A percentile compares a stretch with the other conserved stretches of the same genome.
Evolutionary conservation across 2,113 vertebrate genomes (phyloP).

Genomic region (Polypterus bichir): DNA sequence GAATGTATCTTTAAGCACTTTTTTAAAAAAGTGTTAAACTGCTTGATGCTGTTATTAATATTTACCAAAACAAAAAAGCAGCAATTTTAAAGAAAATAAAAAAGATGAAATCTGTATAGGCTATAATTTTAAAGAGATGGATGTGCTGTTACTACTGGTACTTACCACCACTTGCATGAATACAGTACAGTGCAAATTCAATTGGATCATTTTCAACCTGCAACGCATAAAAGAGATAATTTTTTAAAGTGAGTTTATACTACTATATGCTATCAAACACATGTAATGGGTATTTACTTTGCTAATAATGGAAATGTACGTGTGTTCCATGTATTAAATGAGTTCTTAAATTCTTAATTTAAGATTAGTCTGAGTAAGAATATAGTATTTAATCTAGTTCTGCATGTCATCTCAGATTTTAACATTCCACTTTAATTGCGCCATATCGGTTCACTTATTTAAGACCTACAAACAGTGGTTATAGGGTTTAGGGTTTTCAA

Average conservation of each 20-base stretch:
- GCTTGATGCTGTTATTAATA: not conserved
- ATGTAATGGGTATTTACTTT: not conserved
- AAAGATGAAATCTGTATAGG: not conserved
- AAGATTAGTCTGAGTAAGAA: too few species aligned
- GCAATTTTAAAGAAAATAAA: too few species aligned
- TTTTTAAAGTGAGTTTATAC: fast-evolving
- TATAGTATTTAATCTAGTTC: too few species aligned
- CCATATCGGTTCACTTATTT: too few species aligned
- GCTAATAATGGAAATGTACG: not conserved
- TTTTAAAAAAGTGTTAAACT: too few species aligned
- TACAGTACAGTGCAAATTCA: slow-evolving; percentile 78
- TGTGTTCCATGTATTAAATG: not conserved
- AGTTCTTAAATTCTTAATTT: too few species aligned
- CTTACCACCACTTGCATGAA: slow-evolving; percentile 80
- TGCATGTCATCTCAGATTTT: too few species aligned
- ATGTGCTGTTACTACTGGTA: slow-evolving; percentile 1
- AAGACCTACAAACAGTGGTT: too few species aligned
- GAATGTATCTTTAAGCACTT: too few species aligned
- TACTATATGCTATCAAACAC: not conserved
- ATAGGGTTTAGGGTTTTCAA: too few species aligned
- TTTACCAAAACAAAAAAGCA: not conserved
- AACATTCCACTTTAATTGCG: too few species aligned
- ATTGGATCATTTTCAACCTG: slow-evolving; percentile 81
- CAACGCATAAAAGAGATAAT: slow-evolving; percentile 15
- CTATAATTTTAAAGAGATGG: not conserved